These are phyloP conservation scores for Myotis vivesi DNA, from an alignment of 2,797 vertebrate genomes.

Conservation along the genomic window DNA sequence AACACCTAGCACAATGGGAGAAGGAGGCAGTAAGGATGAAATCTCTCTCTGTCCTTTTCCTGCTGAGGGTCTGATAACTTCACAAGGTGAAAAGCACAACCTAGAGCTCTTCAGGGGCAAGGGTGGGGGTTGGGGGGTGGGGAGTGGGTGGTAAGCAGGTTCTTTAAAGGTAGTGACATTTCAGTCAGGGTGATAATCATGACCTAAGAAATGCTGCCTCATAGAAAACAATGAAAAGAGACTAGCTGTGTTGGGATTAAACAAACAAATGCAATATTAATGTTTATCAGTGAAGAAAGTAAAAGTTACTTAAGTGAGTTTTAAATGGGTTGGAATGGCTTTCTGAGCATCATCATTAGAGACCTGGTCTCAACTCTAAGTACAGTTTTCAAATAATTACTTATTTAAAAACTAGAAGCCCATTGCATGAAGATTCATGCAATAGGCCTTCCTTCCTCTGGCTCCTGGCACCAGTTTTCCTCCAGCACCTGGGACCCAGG, in stretches of 20 bases:
- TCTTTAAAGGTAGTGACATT: not conserved
- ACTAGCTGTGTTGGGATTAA: not conserved
- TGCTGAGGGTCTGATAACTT: not conserved
- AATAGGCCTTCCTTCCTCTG: no score
- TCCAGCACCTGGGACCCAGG: no score
- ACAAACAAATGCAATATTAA: not conserved
- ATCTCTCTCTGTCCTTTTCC: not conserved
- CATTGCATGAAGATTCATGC: no score
- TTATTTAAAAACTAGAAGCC: not conserved
- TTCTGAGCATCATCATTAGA: not conserved
- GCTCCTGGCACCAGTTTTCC: no score
- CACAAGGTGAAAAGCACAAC: not conserved
- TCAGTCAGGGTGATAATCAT: not conserved
- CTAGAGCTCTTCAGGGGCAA: not conserved
- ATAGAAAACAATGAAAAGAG: not conserved
- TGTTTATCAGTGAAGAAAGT: not conserved
- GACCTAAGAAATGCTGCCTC: not conserved
- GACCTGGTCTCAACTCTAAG: not conserved
- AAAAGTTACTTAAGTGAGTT: not conserved
- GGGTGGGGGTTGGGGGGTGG: no score
- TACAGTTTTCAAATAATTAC: conserved; percentile 59
- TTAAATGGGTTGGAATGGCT: not conserved
- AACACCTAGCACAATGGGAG: not conserved
- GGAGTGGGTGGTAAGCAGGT: no score
- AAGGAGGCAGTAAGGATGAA: not conserved